These are phyloP conservation scores for Metridium senile DNA, from an alignment of 92 coral and sea anemone species.

Conservation along the genomic window DNA sequence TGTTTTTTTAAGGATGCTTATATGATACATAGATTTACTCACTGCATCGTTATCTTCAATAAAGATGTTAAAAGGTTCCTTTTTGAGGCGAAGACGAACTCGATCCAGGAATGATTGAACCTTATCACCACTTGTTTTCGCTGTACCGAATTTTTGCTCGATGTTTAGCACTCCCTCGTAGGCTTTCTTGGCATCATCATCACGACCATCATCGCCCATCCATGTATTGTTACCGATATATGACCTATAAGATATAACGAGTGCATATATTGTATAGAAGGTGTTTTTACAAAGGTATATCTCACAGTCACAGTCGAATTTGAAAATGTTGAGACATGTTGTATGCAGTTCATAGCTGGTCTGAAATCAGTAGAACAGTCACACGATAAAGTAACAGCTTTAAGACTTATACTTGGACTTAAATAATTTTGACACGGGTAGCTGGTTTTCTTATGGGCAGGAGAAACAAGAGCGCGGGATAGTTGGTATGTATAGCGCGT, in stretches of 20 bases:
- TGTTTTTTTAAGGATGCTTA: no score
- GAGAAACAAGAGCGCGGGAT: no score
- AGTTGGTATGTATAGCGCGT: no score
- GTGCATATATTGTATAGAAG: not conserved
- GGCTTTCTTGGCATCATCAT: conserved; percentile 73
- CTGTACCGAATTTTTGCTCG: conserved; percentile 84
- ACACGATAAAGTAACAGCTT: no score
- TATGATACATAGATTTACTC: no score
- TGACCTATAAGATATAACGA: conserved; percentile 53
- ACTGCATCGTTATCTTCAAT: conserved; percentile 68
- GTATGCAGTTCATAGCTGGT: no score
- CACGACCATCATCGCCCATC: conserved; percentile 74
- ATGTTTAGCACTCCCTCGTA: conserved; percentile 79
- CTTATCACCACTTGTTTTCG: conserved; percentile 58
- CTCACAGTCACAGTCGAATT: no score
- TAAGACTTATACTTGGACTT: no score
- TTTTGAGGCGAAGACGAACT: conserved; percentile 61
- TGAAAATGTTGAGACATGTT: no score
- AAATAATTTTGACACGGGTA: no score
- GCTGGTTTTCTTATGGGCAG: no score
- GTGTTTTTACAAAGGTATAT: not conserved
- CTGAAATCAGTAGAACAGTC: no score
- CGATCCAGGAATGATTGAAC: conserved; percentile 68
- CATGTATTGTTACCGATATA: conserved; percentile 81
- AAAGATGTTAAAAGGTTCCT: conserved; percentile 65